Evolutionary conservation across 2,797 vertebrate genomes (phyloP), one percentile per base, ranked within the genome.

Genomic region (Typhlichthys eigenmanni): DNA sequence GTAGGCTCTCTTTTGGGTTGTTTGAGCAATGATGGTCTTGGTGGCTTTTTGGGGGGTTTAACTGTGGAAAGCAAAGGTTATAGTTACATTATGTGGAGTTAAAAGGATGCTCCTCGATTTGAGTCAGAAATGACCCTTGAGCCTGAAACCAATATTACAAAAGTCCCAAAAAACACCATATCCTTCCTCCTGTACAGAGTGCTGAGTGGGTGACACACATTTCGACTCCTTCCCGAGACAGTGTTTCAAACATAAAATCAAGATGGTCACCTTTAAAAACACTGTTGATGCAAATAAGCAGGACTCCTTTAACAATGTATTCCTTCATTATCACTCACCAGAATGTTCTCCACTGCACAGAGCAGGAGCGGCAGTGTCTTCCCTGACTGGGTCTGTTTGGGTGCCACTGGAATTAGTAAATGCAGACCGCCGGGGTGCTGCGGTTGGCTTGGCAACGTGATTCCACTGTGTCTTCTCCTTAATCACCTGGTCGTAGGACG

Each of bases 401-500:
- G 96, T 96, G 82, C 93, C 91, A 63, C 92, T 93, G 58, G 94
- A 94, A 69, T 88, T 78, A 62, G 92, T 95, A 64, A 92, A 92
- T 61, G 62, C 10, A 32, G 64, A 60, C 64, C 71, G 82, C 57
- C 93, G 94, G 62, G 93, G 91, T 68, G 92, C 82, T 52, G 93
- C 92, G 64, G 91, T 92, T 62, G 94, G 94, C 64, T 88, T 89
- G 59, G 88, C 81, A 29, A 85, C 84, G 78, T 93, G 93, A 50
- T 94, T 88, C 84, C 94, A 88, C 89, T 91, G 89, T 74, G 90
- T 96, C 85, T 96, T 98, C 90, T 98, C 96, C 89, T 95, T 93
- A 85, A 98, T 95, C 88, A 97, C 96, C 91, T 98, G 96, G 71
- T 98, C 95, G 74, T 96, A 98, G 13, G 95, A 95, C 13, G 96